A percentile compares a stretch with the other conserved stretches of the same genome.
phyloP scores from a whole-genome alignment of 2,113 vertebrate species.

The Protomyctophum bolini region DNA sequence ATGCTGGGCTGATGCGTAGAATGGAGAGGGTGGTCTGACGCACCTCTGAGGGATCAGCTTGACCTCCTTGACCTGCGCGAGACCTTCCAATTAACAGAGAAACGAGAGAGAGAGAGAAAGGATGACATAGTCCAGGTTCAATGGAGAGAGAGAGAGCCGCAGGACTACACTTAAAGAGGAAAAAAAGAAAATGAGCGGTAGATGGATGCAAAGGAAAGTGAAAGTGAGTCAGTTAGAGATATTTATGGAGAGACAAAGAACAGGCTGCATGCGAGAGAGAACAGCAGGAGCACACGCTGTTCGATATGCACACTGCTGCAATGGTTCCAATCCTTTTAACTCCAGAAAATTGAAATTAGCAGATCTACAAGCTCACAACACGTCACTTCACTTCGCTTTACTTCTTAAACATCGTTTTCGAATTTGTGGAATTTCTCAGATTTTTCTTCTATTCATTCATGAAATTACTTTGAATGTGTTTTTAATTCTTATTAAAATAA shows the following conservation, averaged over 20 bases:
- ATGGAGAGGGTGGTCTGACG: background rate
- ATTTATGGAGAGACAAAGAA: conserved; percentile 20
- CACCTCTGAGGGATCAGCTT: background rate
- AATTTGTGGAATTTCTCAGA: too few species aligned
- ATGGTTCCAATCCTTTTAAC: too few species aligned
- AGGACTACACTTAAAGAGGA: conserved; percentile 1
- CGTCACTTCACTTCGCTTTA: too few species aligned
- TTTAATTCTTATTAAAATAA: too few species aligned
- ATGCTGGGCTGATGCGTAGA: background rate
- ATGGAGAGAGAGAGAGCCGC: background rate
- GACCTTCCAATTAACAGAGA: background rate
- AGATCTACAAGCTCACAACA: too few species aligned
- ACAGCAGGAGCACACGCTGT: conserved; percentile 11
- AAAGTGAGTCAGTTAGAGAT: conserved; percentile 8
- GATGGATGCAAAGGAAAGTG: conserved; percentile 1
- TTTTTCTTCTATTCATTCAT: too few species aligned
- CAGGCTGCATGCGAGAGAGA: conserved; percentile 1
- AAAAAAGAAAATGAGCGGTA: background rate
- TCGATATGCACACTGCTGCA: background rate
- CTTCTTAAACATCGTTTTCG: too few species aligned
- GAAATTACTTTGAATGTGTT: too few species aligned
- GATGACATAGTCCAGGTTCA: background rate
- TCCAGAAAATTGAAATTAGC: too few species aligned
- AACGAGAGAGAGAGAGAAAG: background rate
- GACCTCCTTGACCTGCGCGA: too few species aligned